These are phyloP conservation scores for Paramormyrops kingsleyae DNA, from an alignment of 2,113 vertebrate species.

Conservation along the genomic window DNA sequence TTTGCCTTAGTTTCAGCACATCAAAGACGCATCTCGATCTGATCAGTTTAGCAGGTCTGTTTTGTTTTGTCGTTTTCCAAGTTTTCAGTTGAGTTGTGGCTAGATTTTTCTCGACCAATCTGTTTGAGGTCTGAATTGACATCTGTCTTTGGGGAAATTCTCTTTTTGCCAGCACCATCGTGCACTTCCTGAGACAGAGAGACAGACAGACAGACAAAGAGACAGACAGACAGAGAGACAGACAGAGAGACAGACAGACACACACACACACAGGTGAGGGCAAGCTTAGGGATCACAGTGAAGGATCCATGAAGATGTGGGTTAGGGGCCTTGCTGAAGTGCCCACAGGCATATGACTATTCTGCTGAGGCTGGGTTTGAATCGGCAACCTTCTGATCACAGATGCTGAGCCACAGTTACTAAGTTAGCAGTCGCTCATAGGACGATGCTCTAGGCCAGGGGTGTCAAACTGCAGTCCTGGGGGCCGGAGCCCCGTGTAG, in stretches of 20 bases:
- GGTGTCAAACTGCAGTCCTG: too few species aligned
- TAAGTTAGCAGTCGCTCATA: background rate
- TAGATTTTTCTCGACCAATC: too few species aligned
- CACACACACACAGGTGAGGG: background rate
- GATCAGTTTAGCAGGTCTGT: background rate
- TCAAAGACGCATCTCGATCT: background rate
- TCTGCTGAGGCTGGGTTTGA: background rate
- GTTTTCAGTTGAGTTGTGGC: too few species aligned
- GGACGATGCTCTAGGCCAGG: background rate
- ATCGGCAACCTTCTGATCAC: background rate
- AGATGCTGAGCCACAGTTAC: background rate
- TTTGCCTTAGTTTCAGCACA: too few species aligned
- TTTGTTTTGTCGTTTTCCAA: too few species aligned
- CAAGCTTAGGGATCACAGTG: background rate
- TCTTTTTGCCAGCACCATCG: too few species aligned
- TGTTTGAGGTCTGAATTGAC: too few species aligned
- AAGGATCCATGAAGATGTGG: background rate
- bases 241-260: background rate
- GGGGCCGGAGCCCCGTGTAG: too few species aligned
- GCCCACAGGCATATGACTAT: background rate
- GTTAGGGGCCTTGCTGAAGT: background rate
- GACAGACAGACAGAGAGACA: too few species aligned
- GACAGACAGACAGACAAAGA: too few species aligned
- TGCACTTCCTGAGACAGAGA: too few species aligned
- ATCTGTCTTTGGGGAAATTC: too few species aligned